Evolutionary conservation across 1,140 invertebrate genomes (phyloP).

Genomic region (Spodoptera frugiperda): DNA sequence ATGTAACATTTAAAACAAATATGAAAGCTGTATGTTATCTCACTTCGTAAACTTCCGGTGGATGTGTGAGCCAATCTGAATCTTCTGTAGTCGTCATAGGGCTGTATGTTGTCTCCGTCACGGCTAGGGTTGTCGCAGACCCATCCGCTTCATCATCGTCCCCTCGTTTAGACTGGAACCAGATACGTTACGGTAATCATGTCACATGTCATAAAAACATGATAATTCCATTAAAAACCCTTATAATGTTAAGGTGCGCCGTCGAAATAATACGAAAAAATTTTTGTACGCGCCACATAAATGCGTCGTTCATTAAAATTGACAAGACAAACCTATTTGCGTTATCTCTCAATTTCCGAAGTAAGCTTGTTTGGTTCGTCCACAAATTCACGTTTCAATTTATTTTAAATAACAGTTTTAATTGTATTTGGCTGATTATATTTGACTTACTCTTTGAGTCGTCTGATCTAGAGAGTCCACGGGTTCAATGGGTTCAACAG

Average conservation of each 20-base stretch:
- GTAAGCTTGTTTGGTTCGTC: no score
- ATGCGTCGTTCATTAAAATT: background rate
- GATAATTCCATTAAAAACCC: conserved; percentile 35
- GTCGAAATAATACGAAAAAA: background rate
- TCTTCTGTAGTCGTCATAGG: conserved; percentile 77
- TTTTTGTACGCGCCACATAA: background rate
- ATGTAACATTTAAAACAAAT: conserved; percentile 4
- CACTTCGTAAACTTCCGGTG: conserved; percentile 61
- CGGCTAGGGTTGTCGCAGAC: conserved; percentile 53
- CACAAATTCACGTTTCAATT: no score
- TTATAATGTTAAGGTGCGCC: conserved; percentile 2
- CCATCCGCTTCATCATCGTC: conserved; percentile 61
- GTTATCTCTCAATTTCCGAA: no score
- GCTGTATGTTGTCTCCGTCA: conserved; percentile 67
- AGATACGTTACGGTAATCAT: conserved; percentile 22
- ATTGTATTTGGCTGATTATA: background rate
- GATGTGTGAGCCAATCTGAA: conserved; percentile 79
- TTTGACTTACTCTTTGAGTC: conserved; percentile 59
- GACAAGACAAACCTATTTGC: conserved; percentile 3
- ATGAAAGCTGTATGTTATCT: conserved; percentile 51
- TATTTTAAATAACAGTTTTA: no score
- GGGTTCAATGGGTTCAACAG: conserved; percentile 33
- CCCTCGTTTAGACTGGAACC: conserved; percentile 64
- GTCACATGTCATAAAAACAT: conserved; percentile 26
- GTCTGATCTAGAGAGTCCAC: conserved; percentile 54